These are phyloP conservation scores for Sebastes melanostomus DNA, from an alignment of 2,797 vertebrate species.

Conservation along the genomic window DNA sequence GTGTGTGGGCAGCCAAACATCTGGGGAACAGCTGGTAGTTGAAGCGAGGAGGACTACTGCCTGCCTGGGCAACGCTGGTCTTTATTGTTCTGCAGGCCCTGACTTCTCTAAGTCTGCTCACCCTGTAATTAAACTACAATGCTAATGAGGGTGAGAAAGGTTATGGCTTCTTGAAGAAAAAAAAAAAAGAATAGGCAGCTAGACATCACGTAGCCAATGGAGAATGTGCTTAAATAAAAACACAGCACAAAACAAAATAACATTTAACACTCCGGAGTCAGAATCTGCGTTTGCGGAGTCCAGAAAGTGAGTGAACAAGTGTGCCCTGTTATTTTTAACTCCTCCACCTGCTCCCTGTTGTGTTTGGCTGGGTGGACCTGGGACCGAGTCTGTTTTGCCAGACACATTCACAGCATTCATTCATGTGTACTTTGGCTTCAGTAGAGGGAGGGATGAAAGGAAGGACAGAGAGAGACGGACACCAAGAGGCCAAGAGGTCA, in stretches of 20 bases:
- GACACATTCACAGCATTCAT: conserved; percentile 62
- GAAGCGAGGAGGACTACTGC: conserved; percentile 34
- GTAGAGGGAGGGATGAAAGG: neutral
- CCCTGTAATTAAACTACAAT: conserved; percentile 30
- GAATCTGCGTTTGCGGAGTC: neutral
- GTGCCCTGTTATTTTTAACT: conserved; percentile 53
- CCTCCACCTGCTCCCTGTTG: conserved; percentile 62
- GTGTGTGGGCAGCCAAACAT: conserved; percentile 68
- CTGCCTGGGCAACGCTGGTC: neutral
- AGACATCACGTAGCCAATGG: neutral
- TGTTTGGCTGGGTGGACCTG: conserved; percentile 31
- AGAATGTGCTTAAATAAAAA: neutral
- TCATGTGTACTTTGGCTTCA: conserved; percentile 53
- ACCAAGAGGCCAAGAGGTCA: neutral
- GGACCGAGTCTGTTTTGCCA: conserved; percentile 28
- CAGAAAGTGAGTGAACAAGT: conserved; percentile 18
- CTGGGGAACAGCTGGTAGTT: conserved; percentile 75
- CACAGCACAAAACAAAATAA: neutral
- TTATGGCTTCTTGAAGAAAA: neutral
- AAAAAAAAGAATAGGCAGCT: neutral
- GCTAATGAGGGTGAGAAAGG: conserved; percentile 7
- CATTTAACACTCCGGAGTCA: neutral
- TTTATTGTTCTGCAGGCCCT: conserved; percentile 26
- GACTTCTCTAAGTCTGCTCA: conserved; percentile 1
- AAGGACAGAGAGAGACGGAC: neutral